Evolutionary conservation across 2,888 invertebrate genomes (phyloP), one percentile per base, ranked within the genome.

Genomic region (Protophormia terraenovae): DNA sequence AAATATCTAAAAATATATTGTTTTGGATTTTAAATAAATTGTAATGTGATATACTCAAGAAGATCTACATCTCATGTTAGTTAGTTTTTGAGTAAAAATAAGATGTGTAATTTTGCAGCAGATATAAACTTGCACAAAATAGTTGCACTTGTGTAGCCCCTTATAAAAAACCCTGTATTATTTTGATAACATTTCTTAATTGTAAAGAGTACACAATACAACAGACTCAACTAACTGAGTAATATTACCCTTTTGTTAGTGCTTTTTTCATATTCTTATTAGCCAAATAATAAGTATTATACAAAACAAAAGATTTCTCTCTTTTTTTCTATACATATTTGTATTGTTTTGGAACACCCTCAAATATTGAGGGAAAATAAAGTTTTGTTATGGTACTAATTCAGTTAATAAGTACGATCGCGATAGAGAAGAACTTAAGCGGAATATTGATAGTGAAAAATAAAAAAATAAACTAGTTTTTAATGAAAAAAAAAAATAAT

Each of bases 371-470:
- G 53, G 66, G 72, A 58, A 83, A n/a, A 24, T 38, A 58, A 69
- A 50, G 29, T 62, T 71, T 58, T 81, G 45, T 71, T 75, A 24
- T 38, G 67, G 58, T 58, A 75, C 69, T 64, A 82, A 75, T 82
- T 85, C 78, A 85, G 85, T 85, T 75, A 82, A 79, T 19, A 75
- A 75, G 8, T 32, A 53, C 58, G 71, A 79, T 64, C 75, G 82
- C 53, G 29, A 41, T 58, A 29, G 78, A 60, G 22, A 53, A 79
- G 69, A 71, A 60, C 78, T n/a, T 41, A 47, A 67, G 58, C 85
- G 85, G 85, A 55, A 85, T 67, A 71, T 64, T 66, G 10, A 50
- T 45, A 24, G 4, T 53, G n/a, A 14, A 77, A 55, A 64, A 64
- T 19, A n/a, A 22, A 45, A 47, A 29, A 10, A 19, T 27, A 47